Evolutionary conservation across 2,797 vertebrate genomes (phyloP), one percentile per base, ranked within the genome.

Genomic region (Melanogrammus aeglefinus): DNA sequence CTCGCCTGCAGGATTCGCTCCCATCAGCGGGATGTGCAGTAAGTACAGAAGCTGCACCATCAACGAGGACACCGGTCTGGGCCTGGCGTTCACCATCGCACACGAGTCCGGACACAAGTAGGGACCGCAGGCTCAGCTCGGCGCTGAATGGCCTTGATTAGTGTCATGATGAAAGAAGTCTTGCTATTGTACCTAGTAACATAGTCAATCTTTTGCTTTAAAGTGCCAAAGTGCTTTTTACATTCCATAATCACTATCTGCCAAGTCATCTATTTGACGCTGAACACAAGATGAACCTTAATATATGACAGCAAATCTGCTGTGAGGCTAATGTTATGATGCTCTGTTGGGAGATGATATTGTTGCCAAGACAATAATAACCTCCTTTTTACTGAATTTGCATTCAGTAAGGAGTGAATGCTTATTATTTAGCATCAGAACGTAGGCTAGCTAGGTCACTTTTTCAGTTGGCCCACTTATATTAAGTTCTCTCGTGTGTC

Each of bases 71-170:
- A 96, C 96, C 0, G 96, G 96, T 1, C 94, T 97, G 0, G 96
- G 96, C 35, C 89, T 97, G 84, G 96, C 96, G 0, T 97, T 97
- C 90, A 97, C 96, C 81, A 96, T 97, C 10, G 96, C 96, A 13
- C 96, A 97, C 14, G 96, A 97, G 88, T 97, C 96, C 10, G 96
- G 96, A 85, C 96, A 97, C 92, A 97, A 97, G 96, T 97, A 94
- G 94, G 94, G n/a, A 27, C 63, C 13, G 2, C 9, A 69, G 63
- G 63, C 63, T 69, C 3, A 2, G n/a, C 8, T 12, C 3, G 1
- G n/a, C n/a, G 10, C 63, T 27, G 12, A 27, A 69, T 0, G 63
- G 63, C 24, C 6, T 36, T 3, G 9, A 27, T 10, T 27, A 9
- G 63, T 63, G 57, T 69, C 21, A n/a, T 13, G n/a, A 27, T 21